Evolutionary conservation across 2,888 invertebrate genomes (phyloP), one percentile per base, ranked within the genome.

Genomic region (Agrotis ipsilon): DNA sequence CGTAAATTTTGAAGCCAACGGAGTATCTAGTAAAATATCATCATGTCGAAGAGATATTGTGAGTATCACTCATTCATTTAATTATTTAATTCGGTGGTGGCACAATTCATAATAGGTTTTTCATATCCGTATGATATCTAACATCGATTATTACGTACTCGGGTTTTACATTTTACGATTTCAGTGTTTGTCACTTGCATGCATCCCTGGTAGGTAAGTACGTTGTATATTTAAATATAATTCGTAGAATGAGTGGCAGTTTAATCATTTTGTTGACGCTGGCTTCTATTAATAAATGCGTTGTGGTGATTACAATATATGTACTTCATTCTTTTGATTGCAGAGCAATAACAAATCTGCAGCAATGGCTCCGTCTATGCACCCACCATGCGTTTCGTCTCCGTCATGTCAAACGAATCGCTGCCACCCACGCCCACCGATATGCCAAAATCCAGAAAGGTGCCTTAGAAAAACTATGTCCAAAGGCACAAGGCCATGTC

Each of bases 321-420:
- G 46, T 46, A 67, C 24, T 39, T 48, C 13, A 39, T 62, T 11
- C 49, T 67, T 66, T 61, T 61, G 48, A 81, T 92, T 92, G 72
- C 88, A 94, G 92, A 91, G 72, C 87, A 88, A 82, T 59, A 63
- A 52, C 19, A 55, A 68, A 74, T 43, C 46, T 13, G 54, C 16
- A 75, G 66, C 66, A 78, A 94, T 94, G 94, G 92, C 94, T 75
- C 94, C 93, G 14, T 70, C 87, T 73, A 87, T 91, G 75, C 94
- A 94, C 80, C 95, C 95, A 58, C 93, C 96, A 51, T 96, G 96
- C 85, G 93, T 93, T 21, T 95, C 95, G 4, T 86, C 91, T 7
- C 90, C 95, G 43, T 93, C 95, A 2, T 95, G 96, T 86, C 82
- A 87, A 32, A 92, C 93, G 1, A 70, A 91, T 49, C 91, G 94